Percentiles rank a stretch among this genome's conserved stretches.
phyloP scores from a whole-genome alignment of 2,113 vertebrate genomes.

The Himantopus leucocephalus region DNA sequence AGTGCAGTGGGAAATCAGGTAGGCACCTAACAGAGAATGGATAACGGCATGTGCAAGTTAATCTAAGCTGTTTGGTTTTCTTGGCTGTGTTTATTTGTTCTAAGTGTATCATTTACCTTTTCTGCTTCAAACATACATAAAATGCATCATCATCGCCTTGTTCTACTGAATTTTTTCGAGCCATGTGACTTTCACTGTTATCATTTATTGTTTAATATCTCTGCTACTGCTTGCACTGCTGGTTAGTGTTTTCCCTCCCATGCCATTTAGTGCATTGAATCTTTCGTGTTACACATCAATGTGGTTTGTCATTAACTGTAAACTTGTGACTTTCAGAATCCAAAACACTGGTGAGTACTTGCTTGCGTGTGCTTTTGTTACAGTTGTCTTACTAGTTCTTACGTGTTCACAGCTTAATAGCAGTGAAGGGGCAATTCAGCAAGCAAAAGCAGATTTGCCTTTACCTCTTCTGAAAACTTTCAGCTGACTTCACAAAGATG shows the following conservation, averaged over 20 bases:
- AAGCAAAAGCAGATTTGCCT: constrained; percentile 26
- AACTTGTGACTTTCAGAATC: constrained; percentile 54
- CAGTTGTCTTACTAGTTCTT: constrained; percentile 52
- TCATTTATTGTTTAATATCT: constrained; percentile 7
- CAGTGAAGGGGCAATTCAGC: constrained; percentile 47
- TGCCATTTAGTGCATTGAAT: not conserved
- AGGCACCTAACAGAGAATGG: constrained; percentile 65
- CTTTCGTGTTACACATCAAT: constrained; percentile 43
- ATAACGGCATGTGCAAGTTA: constrained; percentile 43
- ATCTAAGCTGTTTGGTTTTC: constrained; percentile 53
- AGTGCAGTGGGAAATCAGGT: constrained; percentile 87
- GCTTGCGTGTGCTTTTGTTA: constrained; percentile 47
- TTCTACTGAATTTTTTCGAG: constrained; percentile 34
- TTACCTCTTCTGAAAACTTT: constrained; percentile 42
- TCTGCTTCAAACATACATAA: constrained; percentile 38
- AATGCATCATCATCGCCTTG: not conserved
- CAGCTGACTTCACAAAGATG: not conserved
- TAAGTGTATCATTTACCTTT: constrained; percentile 26
- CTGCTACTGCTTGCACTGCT: constrained; percentile 36
- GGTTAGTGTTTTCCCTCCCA: not conserved
- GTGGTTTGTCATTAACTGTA: constrained; percentile 33
- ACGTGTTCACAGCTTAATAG: constrained; percentile 57
- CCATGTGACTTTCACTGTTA: not conserved
- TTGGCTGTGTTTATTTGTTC: constrained; percentile 42
- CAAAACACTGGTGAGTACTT: constrained; percentile 56